These are phyloP conservation scores for Biston betularia DNA, from an alignment of 2,888 invertebrate species.

Conservation along the genomic window DNA sequence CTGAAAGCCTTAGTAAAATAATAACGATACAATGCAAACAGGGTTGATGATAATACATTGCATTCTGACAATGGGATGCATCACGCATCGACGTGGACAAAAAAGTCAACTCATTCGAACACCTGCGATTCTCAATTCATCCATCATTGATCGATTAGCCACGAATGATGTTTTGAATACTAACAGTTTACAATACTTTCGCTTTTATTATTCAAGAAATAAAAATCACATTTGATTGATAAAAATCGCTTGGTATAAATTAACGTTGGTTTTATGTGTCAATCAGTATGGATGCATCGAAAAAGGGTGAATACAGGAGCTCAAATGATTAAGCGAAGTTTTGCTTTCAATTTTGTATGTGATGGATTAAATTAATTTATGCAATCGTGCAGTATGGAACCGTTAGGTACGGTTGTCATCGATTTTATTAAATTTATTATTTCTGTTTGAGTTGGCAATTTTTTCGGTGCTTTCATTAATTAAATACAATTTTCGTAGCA, in stretches of 20 bases:
- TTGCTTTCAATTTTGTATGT: conserved; percentile 48
- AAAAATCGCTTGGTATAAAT: conserved; percentile 28
- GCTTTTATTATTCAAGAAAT: conserved; percentile 12
- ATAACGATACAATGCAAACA: neutral
- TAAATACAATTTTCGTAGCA: no score
- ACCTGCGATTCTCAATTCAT: conserved; percentile 81
- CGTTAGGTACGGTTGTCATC: conserved; percentile 23
- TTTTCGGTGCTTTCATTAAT: no score
- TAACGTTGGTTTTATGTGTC: conserved; percentile 44
- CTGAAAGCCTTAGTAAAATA: neutral
- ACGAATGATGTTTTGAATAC: conserved; percentile 45
- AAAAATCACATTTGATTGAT: conserved; percentile 13
- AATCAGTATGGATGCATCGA: conserved; percentile 46
- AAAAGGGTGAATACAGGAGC: conserved; percentile 56
- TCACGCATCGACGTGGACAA: conserved; percentile 59
- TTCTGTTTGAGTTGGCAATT: no score
- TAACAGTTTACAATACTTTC: conserved; percentile 23
- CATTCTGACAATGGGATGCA: conserved; percentile 53
- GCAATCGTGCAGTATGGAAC: conserved; percentile 34
- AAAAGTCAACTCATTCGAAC: conserved; percentile 77
- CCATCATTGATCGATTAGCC: conserved; percentile 78
- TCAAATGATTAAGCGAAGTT: conserved; percentile 48
- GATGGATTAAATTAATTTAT: conserved; percentile 45
- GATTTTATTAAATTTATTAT: no score
- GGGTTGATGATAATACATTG: conserved; percentile 61